phyloP scores from a whole-genome alignment of 2,888 invertebrate species.

The Idaea straminata region DNA sequence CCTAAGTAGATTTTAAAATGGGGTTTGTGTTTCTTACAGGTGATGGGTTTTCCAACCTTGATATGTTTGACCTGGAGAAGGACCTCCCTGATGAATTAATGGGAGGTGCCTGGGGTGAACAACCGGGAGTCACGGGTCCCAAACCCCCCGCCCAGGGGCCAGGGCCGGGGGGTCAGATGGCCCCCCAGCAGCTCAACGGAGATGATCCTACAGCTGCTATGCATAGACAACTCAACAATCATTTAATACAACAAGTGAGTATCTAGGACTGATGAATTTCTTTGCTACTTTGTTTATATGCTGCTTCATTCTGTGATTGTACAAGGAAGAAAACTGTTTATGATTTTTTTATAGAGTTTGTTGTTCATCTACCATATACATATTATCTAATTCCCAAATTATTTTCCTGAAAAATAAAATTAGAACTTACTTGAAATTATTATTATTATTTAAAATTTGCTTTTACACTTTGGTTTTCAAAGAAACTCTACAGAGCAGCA shows the following conservation, averaged over 20 bases:
- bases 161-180: conserved; percentile 84
- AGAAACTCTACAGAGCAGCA: not conserved
- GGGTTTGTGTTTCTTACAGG: conserved; percentile 43
- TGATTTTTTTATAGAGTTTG: too few species aligned
- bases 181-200: conserved; percentile 84
- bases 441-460: too few species aligned
- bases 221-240: conserved; percentile 82
- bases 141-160: conserved; percentile 92
- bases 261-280: conserved; percentile 46
- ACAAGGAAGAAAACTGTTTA: too few species aligned
- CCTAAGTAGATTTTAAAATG: too few species aligned
- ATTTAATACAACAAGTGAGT: conserved; percentile 84
- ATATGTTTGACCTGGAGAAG: conserved; percentile 94
- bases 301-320: not conserved
- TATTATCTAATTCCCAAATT: too few species aligned
- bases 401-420: too few species aligned
- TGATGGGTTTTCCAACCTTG: conserved; percentile 91
- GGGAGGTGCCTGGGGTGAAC: conserved; percentile 88
- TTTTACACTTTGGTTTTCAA: not conserved
- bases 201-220: conserved; percentile 82
- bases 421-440: too few species aligned
- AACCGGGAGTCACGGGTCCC: conserved; percentile 81
- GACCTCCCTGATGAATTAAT: conserved; percentile 95
- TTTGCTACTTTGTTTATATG: not conserved
- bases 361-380: too few species aligned